Evolutionary conservation across 30 jellyfish, hydroid and myxozoan species (phyloP), one percentile per base, ranked within the genome.

Genomic region (Mastigias papua): DNA sequence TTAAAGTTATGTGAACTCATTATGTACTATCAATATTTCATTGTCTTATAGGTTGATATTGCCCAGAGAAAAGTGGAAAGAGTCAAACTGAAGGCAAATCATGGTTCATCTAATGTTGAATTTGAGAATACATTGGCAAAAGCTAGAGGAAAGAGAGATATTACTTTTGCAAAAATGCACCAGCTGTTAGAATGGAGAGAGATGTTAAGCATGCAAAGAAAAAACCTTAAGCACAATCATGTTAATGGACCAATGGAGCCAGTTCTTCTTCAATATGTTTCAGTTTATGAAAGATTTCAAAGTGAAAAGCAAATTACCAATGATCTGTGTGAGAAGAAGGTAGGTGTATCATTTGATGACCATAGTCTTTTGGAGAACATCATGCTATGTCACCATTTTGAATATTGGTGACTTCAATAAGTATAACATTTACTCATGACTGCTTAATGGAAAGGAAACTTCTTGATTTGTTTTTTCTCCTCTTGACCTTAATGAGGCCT

Each of bases 31-130:
- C 54, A 37, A 37, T 37, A 3, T 37, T 37, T 3, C 11, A 6
- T 37, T 37, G 54, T 11, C 26, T 66, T 30, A 1, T 69, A 93
- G 98, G 82, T 93, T 48, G 95, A 93, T 58, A 48, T 26, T 13
- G 92, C 92, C 13, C 95, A 87, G 57, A 50, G 62, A 23, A 58
- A 60, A 62, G 98, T 93, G 7, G 92, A 93, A 62, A 29, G 8
- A 23, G 48, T 87, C 11, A 93, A 93, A 58, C 37, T 34, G 34
- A 73, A 42, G 48, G 61, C 65, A 74, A 60, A 31, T 33, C 62
- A 54, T 2, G 96, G 95, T 9, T 93, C 89, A 25, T 20, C 78
- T 22, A 62, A 79, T 58, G 22, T 26, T 48, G 64, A 68, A 22
- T 10, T 48, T 51, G 15, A 81, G 11, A 73, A 89, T 17, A 65